Conservation (phyloP, 2,888 invertebrate species). For the Cyclophora punctaria region DNA sequence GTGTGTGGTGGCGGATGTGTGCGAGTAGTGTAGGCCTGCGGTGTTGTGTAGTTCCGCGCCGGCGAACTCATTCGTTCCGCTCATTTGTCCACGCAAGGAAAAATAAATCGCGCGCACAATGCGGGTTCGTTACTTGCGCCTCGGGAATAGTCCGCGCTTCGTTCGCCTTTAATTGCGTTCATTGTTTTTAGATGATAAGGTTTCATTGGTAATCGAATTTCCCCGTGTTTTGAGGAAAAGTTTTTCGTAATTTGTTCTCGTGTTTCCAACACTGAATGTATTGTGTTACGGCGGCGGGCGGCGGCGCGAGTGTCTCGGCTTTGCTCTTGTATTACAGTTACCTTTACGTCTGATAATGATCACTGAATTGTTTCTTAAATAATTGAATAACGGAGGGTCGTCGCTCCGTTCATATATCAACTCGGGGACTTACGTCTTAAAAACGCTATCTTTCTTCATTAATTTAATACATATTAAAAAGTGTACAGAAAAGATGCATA, state of each 20-base stretch:
- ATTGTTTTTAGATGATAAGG: background rate
- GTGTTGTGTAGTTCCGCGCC: constrained; percentile 1
- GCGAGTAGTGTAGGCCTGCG: background rate
- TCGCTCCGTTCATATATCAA: too few relatives aligned
- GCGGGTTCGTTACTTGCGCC: constrained; percentile 5
- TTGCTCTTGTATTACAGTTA: too few relatives aligned
- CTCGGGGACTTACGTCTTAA: too few relatives aligned
- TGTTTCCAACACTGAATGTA: too few relatives aligned
- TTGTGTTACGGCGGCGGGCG: too few relatives aligned
- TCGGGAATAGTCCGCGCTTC: background rate
- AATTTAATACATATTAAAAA: too few relatives aligned
- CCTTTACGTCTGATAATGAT: too few relatives aligned
- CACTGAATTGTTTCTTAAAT: too few relatives aligned
- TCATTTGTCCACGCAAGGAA: constrained; percentile 8
- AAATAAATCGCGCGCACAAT: constrained; percentile 8
- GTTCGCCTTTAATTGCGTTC: background rate
- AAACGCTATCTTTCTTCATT: too few relatives aligned
- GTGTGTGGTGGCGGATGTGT: background rate
- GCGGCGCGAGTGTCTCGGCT: too few relatives aligned
- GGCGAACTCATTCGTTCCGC: constrained; percentile 10
- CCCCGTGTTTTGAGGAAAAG: background rate
- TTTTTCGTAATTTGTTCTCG: background rate
- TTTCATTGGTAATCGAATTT: background rate
- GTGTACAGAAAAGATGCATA: too few relatives aligned
- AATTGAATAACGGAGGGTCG: too few relatives aligned